Base-by-base conservation (phyloP, 2,113 vertebrate genomes). In the Campylorhamphus procurvoides region DNA sequence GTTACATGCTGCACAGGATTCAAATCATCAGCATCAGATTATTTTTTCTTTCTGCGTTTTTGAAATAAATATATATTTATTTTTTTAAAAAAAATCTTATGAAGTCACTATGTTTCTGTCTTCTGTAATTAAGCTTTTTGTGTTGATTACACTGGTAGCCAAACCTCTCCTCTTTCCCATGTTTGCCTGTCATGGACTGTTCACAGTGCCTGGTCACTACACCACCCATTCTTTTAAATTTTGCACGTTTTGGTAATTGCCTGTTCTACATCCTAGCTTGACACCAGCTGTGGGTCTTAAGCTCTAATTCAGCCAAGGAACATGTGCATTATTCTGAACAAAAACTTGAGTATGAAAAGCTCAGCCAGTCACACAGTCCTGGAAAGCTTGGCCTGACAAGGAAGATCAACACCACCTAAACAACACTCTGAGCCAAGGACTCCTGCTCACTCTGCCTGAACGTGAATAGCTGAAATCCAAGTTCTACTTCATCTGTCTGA, bases 181-280 rank as follows among this genome's bases (percentile, higher is more conserved):
- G 20, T n/a, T 42, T 59, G 50, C 60, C 33, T 90, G n/a, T 46
- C 39, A 19, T n/a, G 74, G 42, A 3, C 46, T 50, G 59, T 7
- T 84, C 37, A 23, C 2, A 0, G 25, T 25, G 33, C 37, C 35
- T n/a, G 13, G 3, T 84, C 55, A 27, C 27, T 33, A 2, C 28
- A 18, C 16, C 7, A 24, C 10, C 47, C 62, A 11, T 23, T 16
- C 28, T 14, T 75, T 82, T 14, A 13, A 5, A 18, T 27, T 75
- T 68, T 19, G 14, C n/a, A 7, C 31, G 85, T 67, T 67, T 72
- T 69, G n/a, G n/a, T 40, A 60, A 39, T 14, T 50, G 31, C 12
- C 60, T 35, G 12, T 74, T 59, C 60, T 39, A 12, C 3, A 3
- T 56, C 52, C 72, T 59, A 31, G 18, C 28, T 71, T 2, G 0